These are phyloP conservation scores for Channa striata DNA, from an alignment of 2,797 vertebrate species.

Conservation along the genomic window DNA sequence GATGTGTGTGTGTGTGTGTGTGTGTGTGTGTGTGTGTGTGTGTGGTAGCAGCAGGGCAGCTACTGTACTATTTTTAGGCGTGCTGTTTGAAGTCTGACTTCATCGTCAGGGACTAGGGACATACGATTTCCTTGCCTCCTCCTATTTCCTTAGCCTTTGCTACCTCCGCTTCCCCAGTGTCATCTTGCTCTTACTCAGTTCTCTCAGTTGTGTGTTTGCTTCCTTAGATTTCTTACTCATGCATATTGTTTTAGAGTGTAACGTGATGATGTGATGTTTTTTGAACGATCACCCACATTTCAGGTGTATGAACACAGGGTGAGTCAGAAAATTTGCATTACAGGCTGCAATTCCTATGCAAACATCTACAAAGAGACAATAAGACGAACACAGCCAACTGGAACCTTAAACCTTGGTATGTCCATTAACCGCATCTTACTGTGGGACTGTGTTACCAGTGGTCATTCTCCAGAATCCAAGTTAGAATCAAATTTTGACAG, in stretches of 20 bases:
- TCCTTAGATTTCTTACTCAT: not conserved
- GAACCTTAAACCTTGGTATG: not conserved
- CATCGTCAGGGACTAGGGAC: slow-evolving; percentile 40
- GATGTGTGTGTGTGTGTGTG: slow-evolving; percentile 8
- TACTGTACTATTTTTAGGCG: slow-evolving; percentile 66
- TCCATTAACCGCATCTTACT: not conserved
- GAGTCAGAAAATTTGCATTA: not conserved
- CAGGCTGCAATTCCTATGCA: no score
- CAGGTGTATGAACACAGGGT: not conserved
- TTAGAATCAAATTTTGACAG: not conserved
- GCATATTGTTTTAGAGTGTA: not conserved
- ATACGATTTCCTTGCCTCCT: slow-evolving; percentile 39
- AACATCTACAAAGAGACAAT: no score
- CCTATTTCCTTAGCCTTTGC: slow-evolving; percentile 15
- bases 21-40: slow-evolving; percentile 10
- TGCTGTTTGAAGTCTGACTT: slow-evolving; percentile 61
- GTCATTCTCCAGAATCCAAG: not conserved
- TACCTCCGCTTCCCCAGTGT: not conserved
- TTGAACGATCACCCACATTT: not conserved
- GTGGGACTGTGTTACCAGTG: not conserved
- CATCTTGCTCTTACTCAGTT: not conserved
- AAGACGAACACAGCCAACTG: no score
- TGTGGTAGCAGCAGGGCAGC: slow-evolving; percentile 28
- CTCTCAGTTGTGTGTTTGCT: not conserved
- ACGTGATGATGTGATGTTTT: not conserved